Base-by-base conservation (phyloP, 1,140 invertebrate species). In the Drosophila burlai region DNA sequence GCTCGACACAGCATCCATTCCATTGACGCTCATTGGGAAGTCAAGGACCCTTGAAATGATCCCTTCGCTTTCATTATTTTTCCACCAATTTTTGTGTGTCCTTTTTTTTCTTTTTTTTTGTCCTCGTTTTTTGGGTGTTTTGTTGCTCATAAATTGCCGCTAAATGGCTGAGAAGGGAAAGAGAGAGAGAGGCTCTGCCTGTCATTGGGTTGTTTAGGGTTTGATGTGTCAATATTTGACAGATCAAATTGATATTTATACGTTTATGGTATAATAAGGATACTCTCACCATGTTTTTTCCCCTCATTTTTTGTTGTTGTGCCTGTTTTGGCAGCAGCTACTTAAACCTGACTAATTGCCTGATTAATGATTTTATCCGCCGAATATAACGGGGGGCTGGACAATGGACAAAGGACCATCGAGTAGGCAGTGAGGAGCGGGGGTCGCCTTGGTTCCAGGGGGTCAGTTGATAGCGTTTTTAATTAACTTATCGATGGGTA, bases 181-280 rank as follows among this genome's bases (percentile, higher is more conserved):
- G 40, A 26, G 36, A 11, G 42, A 43, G 47, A 45, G 36, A 34
- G 21, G 26, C 26, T 26, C 26, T 34, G 65, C 66, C 76, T 91
- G 86, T 91, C 86, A 83, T 83, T 91, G 86, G 86, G 83, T 86
- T 91, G 86, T 91, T 91, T 91, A 87, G 83, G 87, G 83, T 91
- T 91, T 91, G 83, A 91, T 91, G 80, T 91, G 87, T 91, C 87
- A 91, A 91, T 91, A 91, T 91, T 91, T 87, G 83, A 91, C 87
- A 87, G 83, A 87, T 91, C 74, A 87, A 91, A 91, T 91, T 91
- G 86, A 91, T 91, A 90, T 90, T 90, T 90, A 90, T 89, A 85
- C 85, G 57, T 67, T 83, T 78, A 86, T 82, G 74, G 65, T 72
- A 77, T 80, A 83, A 69, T 81, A 64, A 68, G 67, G 31, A 69